Evolutionary conservation across 1,140 invertebrate genomes (phyloP).

Genomic region (Trigoniulus corallinus): DNA sequence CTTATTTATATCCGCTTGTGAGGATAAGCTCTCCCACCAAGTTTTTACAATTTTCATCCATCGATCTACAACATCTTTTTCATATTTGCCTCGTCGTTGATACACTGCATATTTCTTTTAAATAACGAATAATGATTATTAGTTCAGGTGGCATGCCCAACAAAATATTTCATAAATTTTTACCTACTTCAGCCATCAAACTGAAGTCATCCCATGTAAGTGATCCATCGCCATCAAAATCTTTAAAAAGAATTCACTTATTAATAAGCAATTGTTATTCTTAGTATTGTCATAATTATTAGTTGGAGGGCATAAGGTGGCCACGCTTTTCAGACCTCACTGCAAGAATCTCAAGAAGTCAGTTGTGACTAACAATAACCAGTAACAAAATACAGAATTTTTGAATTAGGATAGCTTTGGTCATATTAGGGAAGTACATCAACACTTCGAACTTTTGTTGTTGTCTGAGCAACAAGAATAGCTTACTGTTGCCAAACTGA

Average conservation of each 20-base stretch:
- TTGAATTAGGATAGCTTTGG: too few species aligned
- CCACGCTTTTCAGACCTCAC: too few species aligned
- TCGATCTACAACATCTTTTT: constrained; percentile 20
- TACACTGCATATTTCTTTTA: constrained; percentile 18
- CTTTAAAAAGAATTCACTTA: constrained; percentile 10
- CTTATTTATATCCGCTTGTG: constrained; percentile 19
- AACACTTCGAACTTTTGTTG: too few species aligned
- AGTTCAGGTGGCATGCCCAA: too few species aligned
- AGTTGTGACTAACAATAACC: background rate
- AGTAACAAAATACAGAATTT: background rate
- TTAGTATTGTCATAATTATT: background rate
- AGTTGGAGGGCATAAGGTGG: background rate
- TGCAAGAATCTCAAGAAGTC: background rate
- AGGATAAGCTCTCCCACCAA: constrained; percentile 21
- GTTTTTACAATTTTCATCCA: constrained; percentile 20
- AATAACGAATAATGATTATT: constrained; percentile 3
- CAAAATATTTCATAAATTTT: background rate
- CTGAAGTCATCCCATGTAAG: constrained; percentile 20
- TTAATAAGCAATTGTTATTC: background rate
- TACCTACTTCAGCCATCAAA: constrained; percentile 17
- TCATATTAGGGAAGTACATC: too few species aligned
- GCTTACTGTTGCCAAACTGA: too few species aligned
- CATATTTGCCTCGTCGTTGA: constrained; percentile 19
- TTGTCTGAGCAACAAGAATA: too few species aligned
- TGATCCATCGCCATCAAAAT: constrained; percentile 18